A percentile compares a stretch with the other conserved stretches of the same genome.
These are phyloP conservation scores for Oxyura jamaicensis DNA, from an alignment of 2,113 vertebrate species.

Conservation along the genomic window DNA sequence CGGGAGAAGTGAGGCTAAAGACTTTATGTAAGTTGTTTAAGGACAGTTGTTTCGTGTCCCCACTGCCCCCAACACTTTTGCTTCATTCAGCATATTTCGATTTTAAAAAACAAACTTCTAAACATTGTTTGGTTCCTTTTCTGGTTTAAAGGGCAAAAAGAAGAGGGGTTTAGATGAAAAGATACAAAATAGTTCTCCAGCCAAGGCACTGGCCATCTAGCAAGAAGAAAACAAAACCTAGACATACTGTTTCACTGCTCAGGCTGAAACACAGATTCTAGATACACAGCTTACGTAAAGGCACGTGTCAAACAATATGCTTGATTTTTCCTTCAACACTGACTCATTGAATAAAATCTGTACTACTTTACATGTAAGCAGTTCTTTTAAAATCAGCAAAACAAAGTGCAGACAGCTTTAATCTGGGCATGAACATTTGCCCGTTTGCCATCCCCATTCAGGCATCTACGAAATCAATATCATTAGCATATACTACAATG, in stretches of 20 bases:
- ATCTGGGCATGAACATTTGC: neutral
- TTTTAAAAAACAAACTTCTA: neutral
- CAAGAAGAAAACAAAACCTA: constrained; percentile 25
- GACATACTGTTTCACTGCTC: neutral
- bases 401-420: neutral
- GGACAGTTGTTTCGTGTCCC: neutral
- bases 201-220: neutral
- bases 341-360: constrained; percentile 18
- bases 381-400: constrained; percentile 19
- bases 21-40: neutral
- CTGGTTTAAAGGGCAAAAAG: neutral
- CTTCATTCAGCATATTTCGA: neutral
- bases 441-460: neutral
- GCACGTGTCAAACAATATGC: constrained; percentile 34
- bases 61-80: neutral
- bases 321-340: constrained; percentile 16
- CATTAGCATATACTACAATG: neutral
- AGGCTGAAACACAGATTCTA: constrained; percentile 7
- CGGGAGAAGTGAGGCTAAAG: neutral
- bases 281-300: constrained; percentile 40
- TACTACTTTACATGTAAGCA: neutral
- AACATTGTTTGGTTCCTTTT: neutral
- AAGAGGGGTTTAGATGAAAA: neutral
- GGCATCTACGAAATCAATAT: neutral
- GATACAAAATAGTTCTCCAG: neutral